Percentiles rank a stretch among this genome's conserved stretches.
These are phyloP conservation scores for Theodoxus fluviatilis DNA, from an alignment of 2,888 invertebrate species.

Conservation along the genomic window DNA sequence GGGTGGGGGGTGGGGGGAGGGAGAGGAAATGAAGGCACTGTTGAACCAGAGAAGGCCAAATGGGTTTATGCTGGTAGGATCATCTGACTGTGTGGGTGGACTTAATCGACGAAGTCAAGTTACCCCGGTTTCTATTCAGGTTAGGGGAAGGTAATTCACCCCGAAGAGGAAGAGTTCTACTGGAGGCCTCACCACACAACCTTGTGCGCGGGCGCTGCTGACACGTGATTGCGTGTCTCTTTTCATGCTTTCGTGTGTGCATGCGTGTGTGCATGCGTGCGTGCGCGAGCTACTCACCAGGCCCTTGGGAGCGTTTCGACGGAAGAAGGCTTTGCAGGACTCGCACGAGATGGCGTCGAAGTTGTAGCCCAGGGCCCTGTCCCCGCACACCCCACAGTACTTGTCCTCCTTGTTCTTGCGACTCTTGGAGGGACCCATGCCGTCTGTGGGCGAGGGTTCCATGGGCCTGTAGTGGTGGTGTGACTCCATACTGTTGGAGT, in stretches of 20 bases:
- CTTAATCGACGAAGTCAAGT: too few species aligned
- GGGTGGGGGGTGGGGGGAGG: constrained; percentile 3
- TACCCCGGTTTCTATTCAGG: too few species aligned
- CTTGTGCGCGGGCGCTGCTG: not conserved
- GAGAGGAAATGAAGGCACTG: not conserved
- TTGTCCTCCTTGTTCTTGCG: constrained; percentile 65
- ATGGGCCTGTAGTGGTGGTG: constrained; percentile 45
- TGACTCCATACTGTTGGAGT: constrained; percentile 52
- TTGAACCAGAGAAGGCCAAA: not conserved
- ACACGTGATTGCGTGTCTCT: not conserved
- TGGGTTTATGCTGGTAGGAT: not conserved
- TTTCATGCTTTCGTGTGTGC: not conserved
- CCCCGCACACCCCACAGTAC: constrained; percentile 65
- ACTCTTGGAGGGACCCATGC: constrained; percentile 45
- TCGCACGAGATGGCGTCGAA: constrained; percentile 67
- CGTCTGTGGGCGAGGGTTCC: constrained; percentile 49
- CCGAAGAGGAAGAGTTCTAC: too few species aligned
- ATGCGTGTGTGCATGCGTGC: constrained; percentile 16
- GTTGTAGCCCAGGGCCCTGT: constrained; percentile 65
- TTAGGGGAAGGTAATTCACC: too few species aligned
- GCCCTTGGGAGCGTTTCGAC: constrained; percentile 66
- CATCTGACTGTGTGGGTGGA: too few species aligned
- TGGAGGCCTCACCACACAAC: not conserved
- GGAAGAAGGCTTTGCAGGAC: constrained; percentile 66
- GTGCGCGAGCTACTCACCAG: constrained; percentile 52